Conservation (phyloP, 2,888 invertebrate genomes). For the Tortrix viridana region DNA sequence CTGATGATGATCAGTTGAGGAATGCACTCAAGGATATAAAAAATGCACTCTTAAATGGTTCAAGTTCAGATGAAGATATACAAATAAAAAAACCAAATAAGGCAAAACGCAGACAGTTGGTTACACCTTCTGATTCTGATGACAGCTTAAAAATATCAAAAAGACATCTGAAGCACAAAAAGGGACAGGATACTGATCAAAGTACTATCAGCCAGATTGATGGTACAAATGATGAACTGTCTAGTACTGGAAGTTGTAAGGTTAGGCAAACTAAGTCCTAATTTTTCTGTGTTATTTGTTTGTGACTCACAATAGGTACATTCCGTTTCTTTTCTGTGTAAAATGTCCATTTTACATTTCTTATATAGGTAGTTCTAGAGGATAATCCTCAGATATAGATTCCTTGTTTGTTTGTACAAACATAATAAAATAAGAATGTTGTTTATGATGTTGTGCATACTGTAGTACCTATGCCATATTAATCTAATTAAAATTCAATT, state of each 20-base stretch:
- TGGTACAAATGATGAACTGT: slow-evolving; percentile 49
- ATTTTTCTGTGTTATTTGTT: slow-evolving; percentile 7
- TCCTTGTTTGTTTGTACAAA: slow-evolving; percentile 14
- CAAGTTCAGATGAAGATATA: slow-evolving; percentile 52
- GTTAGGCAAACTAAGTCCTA: slow-evolving; percentile 56
- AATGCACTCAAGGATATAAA: slow-evolving; percentile 57
- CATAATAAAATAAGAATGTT: slow-evolving; percentile 22
- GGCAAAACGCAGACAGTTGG: slow-evolving; percentile 32
- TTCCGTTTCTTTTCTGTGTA: slow-evolving; percentile 11
- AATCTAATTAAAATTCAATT: slow-evolving; percentile 42
- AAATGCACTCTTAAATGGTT: slow-evolving; percentile 53
- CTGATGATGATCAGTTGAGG: slow-evolving; percentile 63
- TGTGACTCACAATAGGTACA: slow-evolving; percentile 9
- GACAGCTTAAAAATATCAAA: slow-evolving; percentile 42
- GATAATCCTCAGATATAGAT: too few relatives aligned
- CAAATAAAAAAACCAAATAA: slow-evolving; percentile 31
- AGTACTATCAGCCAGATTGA: slow-evolving; percentile 44
- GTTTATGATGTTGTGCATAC: slow-evolving; percentile 19
- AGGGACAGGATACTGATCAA: slow-evolving; percentile 34
- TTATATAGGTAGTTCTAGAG: background rate
- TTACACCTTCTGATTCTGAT: slow-evolving; percentile 50
- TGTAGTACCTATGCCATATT: slow-evolving; percentile 19
- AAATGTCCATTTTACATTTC: slow-evolving; percentile 4
- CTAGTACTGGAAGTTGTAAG: slow-evolving; percentile 65
- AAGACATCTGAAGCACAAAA: slow-evolving; percentile 38